Conservation (phyloP, 2,888 invertebrate genomes). For the Epiblema foenella region DNA sequence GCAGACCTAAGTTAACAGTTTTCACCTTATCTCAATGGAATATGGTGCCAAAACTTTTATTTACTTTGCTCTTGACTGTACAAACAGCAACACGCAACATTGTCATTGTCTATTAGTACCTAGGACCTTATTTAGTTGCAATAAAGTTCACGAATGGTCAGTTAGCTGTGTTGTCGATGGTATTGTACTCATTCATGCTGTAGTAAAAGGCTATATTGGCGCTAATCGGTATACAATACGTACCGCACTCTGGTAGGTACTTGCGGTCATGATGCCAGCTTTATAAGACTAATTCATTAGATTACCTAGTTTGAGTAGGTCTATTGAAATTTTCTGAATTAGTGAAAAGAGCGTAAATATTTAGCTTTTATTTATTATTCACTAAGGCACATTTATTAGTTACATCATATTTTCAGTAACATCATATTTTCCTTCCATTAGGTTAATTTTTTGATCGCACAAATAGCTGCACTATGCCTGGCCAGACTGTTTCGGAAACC, state of each 20-base stretch:
- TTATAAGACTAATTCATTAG: conserved; percentile 14
- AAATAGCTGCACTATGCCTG: conserved; percentile 91
- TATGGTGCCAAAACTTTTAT: too few relatives aligned
- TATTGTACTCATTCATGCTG: conserved; percentile 4
- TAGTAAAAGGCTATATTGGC: conserved; percentile 23
- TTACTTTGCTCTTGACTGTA: too few relatives aligned
- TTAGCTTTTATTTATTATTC: conserved; percentile 46
- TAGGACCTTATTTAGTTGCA: too few relatives aligned
- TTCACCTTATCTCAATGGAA: too few relatives aligned
- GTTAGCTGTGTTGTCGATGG: background rate
- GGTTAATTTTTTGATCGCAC: conserved; percentile 94
- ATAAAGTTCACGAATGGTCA: too few relatives aligned
- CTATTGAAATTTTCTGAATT: conserved; percentile 2
- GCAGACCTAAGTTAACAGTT: too few relatives aligned
- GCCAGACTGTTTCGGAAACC: conserved; percentile 91
- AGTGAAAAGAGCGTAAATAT: conserved; percentile 29
- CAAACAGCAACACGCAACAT: too few relatives aligned
- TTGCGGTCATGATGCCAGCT: conserved; percentile 8
- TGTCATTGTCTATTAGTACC: too few relatives aligned
- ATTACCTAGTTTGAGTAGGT: conserved; percentile 18
- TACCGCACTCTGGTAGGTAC: conserved; percentile 21
- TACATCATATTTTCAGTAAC: conserved; percentile 51
- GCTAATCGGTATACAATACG: conserved; percentile 38
- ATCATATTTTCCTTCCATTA: conserved; percentile 80
- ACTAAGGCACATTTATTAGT: conserved; percentile 56